These are phyloP conservation scores for Drosophila ogumai DNA, from an alignment of 1,140 invertebrate species.

Conservation along the genomic window DNA sequence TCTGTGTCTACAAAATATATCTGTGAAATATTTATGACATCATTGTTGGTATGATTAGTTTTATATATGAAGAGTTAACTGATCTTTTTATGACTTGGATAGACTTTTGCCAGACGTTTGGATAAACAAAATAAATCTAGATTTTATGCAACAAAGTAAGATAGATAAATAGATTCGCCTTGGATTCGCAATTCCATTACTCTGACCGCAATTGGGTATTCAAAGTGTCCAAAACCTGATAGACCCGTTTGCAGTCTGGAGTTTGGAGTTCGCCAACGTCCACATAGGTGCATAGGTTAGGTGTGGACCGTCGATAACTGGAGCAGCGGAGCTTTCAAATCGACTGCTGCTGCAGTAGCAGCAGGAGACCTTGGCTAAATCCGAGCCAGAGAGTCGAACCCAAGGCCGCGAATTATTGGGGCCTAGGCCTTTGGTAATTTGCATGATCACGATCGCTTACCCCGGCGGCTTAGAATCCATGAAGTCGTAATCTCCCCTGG, in stretches of 20 bases:
- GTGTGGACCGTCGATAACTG: slow-evolving; percentile 62
- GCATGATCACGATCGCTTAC: slow-evolving; percentile 21
- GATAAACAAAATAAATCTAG: no score
- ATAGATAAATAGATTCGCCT: slow-evolving; percentile 21
- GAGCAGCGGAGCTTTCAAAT: slow-evolving; percentile 59
- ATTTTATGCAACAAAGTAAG: slow-evolving; percentile 10
- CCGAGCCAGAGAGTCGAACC: slow-evolving; percentile 18
- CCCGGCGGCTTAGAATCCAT: slow-evolving; percentile 22
- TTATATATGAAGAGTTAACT: neutral
- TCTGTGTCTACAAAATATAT: no score
- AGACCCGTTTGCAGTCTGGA: slow-evolving; percentile 33
- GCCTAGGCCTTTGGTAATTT: slow-evolving; percentile 45
- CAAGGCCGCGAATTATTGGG: slow-evolving; percentile 33
- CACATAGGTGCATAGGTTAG: slow-evolving; percentile 61
- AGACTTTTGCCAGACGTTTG: neutral
- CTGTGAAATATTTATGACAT: neutral
- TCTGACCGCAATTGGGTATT: slow-evolving; percentile 26
- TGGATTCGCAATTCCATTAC: slow-evolving; percentile 29
- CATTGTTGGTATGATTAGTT: no score
- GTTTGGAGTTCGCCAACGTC: slow-evolving; percentile 19
- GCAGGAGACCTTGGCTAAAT: slow-evolving; percentile 53
- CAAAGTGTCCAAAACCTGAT: slow-evolving; percentile 37
- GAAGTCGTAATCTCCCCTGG: neutral
- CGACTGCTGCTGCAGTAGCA: slow-evolving; percentile 60
- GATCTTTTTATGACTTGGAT: neutral